phyloP scores from a whole-genome alignment of 2,888 invertebrate species.

The Blera fallax region DNA sequence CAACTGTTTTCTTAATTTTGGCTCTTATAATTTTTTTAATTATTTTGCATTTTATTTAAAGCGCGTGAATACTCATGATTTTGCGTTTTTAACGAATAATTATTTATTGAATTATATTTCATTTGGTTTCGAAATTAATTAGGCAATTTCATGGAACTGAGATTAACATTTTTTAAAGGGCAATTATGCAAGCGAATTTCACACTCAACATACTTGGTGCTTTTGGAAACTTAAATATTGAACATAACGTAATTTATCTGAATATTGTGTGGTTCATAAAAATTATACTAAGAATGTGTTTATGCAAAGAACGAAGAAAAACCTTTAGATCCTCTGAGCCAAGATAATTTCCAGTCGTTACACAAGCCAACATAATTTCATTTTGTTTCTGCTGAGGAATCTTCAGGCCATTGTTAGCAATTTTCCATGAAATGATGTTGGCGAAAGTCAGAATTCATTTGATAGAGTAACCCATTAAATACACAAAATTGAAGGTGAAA shows the following conservation, averaged over 20 bases:
- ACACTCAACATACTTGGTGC: background rate
- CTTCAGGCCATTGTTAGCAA: constrained; percentile 35
- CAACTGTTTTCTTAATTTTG: background rate
- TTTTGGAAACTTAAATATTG: background rate
- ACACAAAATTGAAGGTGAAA: constrained; percentile 60
- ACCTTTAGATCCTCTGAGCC: background rate
- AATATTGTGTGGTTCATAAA: background rate
- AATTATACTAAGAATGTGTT: background rate
- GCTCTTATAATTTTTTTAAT: background rate
- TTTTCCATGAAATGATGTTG: constrained; percentile 43
- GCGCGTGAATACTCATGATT: background rate
- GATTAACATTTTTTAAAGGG: background rate
- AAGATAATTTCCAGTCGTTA: constrained; percentile 6
- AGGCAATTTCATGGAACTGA: background rate
- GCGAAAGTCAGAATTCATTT: constrained; percentile 62
- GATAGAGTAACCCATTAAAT: constrained; percentile 51
- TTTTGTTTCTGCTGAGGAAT: constrained; percentile 5
- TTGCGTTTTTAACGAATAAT: background rate
- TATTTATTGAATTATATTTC: background rate
- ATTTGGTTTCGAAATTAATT: background rate
- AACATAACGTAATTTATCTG: background rate
- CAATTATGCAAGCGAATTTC: background rate
- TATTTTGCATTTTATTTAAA: background rate
- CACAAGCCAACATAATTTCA: constrained; percentile 13
- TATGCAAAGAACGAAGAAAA: background rate